Percentiles rank a stretch among this genome's conserved stretches.
Conservation (phyloP, 2,113 vertebrate species). For the Rattus rattus region DNA sequence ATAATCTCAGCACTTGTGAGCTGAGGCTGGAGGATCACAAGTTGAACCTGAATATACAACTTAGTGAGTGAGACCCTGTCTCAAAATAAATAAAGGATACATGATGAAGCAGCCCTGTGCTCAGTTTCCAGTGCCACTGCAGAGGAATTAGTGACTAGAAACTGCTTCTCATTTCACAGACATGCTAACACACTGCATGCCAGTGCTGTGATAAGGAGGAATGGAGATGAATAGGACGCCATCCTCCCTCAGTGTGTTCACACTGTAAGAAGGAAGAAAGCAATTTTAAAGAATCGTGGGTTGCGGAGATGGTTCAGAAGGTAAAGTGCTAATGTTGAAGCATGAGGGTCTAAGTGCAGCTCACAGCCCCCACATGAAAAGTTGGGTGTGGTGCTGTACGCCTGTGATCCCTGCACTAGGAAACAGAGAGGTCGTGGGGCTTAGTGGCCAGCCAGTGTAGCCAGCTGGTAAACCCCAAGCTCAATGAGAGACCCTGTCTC, state of each 20-base stretch:
- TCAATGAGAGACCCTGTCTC: background rate
- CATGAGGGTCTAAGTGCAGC: background rate
- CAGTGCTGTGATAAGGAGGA: background rate
- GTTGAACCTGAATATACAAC: background rate
- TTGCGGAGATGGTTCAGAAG: background rate
- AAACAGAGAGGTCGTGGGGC: background rate
- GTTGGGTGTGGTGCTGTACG: background rate
- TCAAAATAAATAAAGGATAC: background rate
- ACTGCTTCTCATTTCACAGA: constrained; percentile 23
- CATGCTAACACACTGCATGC: background rate
- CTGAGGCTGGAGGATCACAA: background rate
- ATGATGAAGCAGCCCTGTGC: no score
- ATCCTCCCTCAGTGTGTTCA: background rate
- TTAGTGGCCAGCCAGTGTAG: background rate
- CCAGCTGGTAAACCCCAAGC: background rate
- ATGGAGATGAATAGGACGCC: background rate
- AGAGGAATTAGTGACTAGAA: background rate
- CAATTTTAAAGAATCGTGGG: background rate
- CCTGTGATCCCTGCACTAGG: background rate
- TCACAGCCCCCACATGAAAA: no score
- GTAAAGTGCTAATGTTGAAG: background rate
- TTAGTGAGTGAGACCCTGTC: background rate
- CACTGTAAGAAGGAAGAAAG: background rate
- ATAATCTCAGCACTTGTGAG: background rate
- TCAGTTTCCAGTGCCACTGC: background rate